Base-by-base conservation (phyloP, 2,888 invertebrate species). In the Lycophotia porphyrea region DNA sequence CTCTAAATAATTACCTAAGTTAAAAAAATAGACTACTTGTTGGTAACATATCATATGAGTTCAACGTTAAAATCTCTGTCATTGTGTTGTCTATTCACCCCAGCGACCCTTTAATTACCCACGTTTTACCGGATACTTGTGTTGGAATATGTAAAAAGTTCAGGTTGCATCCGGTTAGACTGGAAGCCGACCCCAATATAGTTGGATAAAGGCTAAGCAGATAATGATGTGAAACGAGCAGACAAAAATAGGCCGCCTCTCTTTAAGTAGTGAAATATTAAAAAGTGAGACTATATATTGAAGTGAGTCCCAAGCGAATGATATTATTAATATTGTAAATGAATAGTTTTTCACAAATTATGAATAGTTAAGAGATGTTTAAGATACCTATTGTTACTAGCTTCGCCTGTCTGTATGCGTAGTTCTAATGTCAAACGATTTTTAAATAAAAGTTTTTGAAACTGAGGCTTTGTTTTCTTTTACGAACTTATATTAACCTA, bases 371-470 rank as follows among this genome's bases (percentile, higher is more conserved):
- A 66, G 76, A 78, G 67, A 82, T 75, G 69, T 82, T 76, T 80
- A 86, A 67, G 71, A 71, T 80, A n/a, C n/a, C n/a, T n/a, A 85
- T 42, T 78, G 81, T 83, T 84, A 66, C 66, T 81, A 84, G 87
- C 88, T 88, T 87, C 68, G 88, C 87, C 88, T 84, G 79, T 80
- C 81, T 81, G 79, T 79, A 81, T 27, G 86, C 88, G 64, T 87
- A 85, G 88, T 52, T 76, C 42, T 78, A 81, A 88, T 84, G 76
- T 76, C 78, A 83, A 82, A 61, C 79, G 64, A 69, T 85, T 87
- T 88, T 88, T 87, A 87, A 88, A 82, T 82, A 81, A 88, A 87
- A 65, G 80, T 81, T 87, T 88, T 36, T 73, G 52, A 84, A 87
- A 87, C 77, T 73, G 61, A 52, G 5, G 0, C n/a, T 42, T 49